A percentile compares a stretch with the other conserved stretches of the same genome.
phyloP scores from a whole-genome alignment of 2,113 vertebrate species.

The Sinocyclocheilus anophthalmus region DNA sequence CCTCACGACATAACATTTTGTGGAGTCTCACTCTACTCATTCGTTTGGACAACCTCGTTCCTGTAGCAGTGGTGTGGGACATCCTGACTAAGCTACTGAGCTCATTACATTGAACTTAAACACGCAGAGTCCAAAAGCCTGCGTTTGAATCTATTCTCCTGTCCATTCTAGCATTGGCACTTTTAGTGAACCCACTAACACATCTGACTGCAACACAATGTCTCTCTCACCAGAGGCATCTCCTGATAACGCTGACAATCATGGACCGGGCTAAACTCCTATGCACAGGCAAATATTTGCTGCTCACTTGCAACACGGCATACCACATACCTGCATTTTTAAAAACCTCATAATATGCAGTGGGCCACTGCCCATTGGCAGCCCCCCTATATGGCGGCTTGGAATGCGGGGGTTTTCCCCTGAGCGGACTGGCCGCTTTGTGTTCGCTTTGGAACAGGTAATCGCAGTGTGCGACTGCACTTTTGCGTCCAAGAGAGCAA shows the following conservation, averaged over 20 bases:
- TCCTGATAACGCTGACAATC: slow-evolving; percentile 44
- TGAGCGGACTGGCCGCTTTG: slow-evolving; percentile 40
- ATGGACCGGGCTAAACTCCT: slow-evolving; percentile 30
- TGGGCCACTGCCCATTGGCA: slow-evolving; percentile 20
- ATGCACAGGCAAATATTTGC: slow-evolving; percentile 23
- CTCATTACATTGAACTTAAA: slow-evolving; percentile 37
- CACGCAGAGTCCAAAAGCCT: slow-evolving; percentile 27
- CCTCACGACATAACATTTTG: neutral
- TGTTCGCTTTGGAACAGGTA: slow-evolving; percentile 67
- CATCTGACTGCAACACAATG: slow-evolving; percentile 43
- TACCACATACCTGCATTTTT: slow-evolving; percentile 17
- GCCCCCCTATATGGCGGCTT: neutral
- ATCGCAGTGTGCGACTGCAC: slow-evolving; percentile 76
- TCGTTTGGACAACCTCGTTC: neutral
- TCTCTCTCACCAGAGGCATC: slow-evolving; percentile 35
- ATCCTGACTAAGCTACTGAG: slow-evolving; percentile 17
- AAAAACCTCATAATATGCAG: slow-evolving; percentile 2
- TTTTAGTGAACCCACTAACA: slow-evolving; percentile 39
- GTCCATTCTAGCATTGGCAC: slow-evolving; percentile 47
- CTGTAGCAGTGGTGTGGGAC: neutral
- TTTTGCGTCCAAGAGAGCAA: slow-evolving; percentile 77
- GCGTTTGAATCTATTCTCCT: slow-evolving; percentile 25
- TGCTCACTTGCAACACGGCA: slow-evolving; percentile 1
- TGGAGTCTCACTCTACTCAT: neutral
- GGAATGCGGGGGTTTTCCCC: slow-evolving; percentile 18